Base-by-base conservation (phyloP, 2,888 invertebrate genomes). In the Pheosia gnoma region DNA sequence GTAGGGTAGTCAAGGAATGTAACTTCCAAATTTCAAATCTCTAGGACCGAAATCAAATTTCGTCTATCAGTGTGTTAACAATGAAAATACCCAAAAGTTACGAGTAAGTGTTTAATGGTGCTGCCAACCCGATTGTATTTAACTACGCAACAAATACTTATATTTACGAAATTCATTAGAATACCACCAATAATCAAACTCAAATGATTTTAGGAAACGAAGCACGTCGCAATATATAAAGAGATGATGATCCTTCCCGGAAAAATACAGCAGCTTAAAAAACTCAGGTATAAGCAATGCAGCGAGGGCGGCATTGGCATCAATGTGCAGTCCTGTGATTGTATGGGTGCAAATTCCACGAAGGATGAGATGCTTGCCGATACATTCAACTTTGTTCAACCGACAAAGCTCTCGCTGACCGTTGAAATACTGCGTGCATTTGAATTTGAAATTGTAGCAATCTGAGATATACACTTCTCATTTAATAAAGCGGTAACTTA, bases 311-410 rank as follows among this genome's bases (percentile, higher is more conserved):
- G 76, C 77, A 71, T 78, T 78, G 71, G 74, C 71, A 70, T 67
- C 70, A 72, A 79, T 72, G 78, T 84, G 79, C 79, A 82, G 77
- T 80, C 77, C 71, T 73, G 60, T 62, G 62, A 81, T 79, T 85
- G 87, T 88, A 89, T 89, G 90, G 82, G 90, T 89, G 87, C 85
- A 83, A 91, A 89, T 91, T 91, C 91, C 87, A 81, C 84, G 91
- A 91, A 91, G 90, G 90, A 86, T 84, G 82, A 83, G 84, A 84
- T 85, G 85, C 84, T 81, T 79, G 83, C 82, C 82, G 81, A 85
- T 86, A 81, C 85, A 79, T 87, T 88, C 85, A 87, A 87, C 86
- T 85, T 81, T 70, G 76, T 77, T 78, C 72, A 80, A 84, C 83
- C 81, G 84, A 78, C 81, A 82, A 75, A 61, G 73, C 60, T 63